Percentiles rank a stretch among this genome's conserved stretches.
phyloP scores from a whole-genome alignment of 2,797 vertebrate species.

The Gouania willdenowi region DNA sequence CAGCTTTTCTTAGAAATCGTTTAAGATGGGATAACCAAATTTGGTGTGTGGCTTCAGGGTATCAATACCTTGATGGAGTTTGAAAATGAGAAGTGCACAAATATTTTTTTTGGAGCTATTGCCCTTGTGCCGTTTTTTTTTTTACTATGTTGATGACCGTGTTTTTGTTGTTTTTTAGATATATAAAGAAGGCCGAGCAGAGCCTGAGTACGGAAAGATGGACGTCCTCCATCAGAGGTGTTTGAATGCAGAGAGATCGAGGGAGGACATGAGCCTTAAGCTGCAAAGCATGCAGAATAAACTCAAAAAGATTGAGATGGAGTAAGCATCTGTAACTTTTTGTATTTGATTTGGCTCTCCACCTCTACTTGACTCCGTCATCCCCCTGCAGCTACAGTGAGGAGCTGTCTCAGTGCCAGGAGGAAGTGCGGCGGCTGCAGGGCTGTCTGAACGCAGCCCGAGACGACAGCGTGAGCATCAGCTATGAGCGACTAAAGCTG shows the following conservation, averaged over 20 bases:
- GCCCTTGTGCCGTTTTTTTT: not conserved
- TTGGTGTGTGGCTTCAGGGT: too few species aligned
- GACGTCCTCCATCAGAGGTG: conserved; percentile 89
- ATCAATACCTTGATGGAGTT: too few species aligned
- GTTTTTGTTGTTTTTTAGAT: conserved; percentile 65
- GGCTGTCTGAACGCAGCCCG: conserved; percentile 77
- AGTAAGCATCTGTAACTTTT: conserved; percentile 73
- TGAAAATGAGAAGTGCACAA: too few species aligned
- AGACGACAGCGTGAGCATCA: conserved; percentile 77
- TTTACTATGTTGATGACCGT: conserved; percentile 1
- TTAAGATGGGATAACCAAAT: too few species aligned
- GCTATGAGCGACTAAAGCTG: conserved; percentile 88
- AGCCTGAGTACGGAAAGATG: conserved; percentile 82
- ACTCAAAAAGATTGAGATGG: conserved; percentile 85
- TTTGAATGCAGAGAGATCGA: conserved; percentile 82
- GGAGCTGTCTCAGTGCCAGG: conserved; percentile 83
- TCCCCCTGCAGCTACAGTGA: conserved; percentile 78
- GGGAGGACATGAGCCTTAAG: conserved; percentile 82
- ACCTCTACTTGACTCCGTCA: not conserved
- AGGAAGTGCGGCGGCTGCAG: conserved; percentile 83
- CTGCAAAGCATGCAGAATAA: conserved; percentile 84
- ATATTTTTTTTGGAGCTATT: too few species aligned
- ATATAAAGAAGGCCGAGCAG: conserved; percentile 80
- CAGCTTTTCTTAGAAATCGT: too few species aligned
- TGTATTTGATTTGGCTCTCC: not conserved